Base-by-base conservation (phyloP, 2,113 vertebrate genomes). In the Rhadina sibilatrix region DNA sequence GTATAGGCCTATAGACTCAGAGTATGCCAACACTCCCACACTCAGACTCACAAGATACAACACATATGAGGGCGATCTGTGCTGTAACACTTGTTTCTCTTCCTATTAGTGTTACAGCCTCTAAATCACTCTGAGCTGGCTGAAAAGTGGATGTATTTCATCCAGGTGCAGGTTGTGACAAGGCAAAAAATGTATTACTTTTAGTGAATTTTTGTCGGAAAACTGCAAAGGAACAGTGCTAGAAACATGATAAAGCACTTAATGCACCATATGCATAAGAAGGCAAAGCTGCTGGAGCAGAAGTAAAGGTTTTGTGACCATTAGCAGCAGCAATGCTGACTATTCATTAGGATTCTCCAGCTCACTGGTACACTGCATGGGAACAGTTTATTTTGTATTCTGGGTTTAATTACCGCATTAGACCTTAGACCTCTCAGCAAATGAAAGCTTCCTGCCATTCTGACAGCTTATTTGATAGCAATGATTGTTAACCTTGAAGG, bases 391-490 rank as follows among this genome's bases (percentile, higher is more conserved):
- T 92, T 96, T 94, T 86, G 68, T 90, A 81, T 96, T 95, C 90
- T 86, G 65, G 25, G 69, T 89, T 97, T 96, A 97, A 95, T 96
- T 95, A 94, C 89, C n/a, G 0, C 65, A 38, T 96, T 95, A 94
- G 93, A 95, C 95, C 94, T 96, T 96, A 82, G 94, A 95, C 91
- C 96, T 94, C 57, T 66, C 72, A 27, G 74, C 74, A 93, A 91
- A 92, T 4, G 11, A 94, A 92, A 92, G 70, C 83, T 97, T 97
- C 95, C 95, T 95, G 92, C 82, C 85, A 81, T 96, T 95, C 92
- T 93, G 93, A 86, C 88, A 92, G 88, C 56, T 89, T 93, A 89
- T 90, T 97, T 96, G 92, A 92, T 89, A 84, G 96, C 60, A 68
- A 20, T 2, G 27, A 93, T 81, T 96, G 90, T 94, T 96, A 96